Percentiles rank a stretch among this genome's conserved stretches.
Conservation (phyloP, 2,888 invertebrate genomes). For the Leucophora obtusa region DNA sequence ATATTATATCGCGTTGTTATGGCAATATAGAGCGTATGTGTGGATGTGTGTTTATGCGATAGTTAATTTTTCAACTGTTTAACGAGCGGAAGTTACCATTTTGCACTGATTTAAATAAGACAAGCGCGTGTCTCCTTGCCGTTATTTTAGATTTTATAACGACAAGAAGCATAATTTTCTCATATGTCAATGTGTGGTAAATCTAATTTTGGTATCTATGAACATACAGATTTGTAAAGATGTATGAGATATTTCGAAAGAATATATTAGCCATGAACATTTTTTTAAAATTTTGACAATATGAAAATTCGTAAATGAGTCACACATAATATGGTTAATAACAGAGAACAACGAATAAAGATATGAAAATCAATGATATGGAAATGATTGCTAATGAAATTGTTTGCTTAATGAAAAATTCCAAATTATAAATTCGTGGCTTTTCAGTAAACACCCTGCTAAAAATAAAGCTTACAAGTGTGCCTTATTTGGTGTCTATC, state of each 20-base stretch:
- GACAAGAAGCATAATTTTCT: conserved; percentile 49
- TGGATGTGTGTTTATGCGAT: conserved; percentile 30
- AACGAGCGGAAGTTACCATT: conserved; percentile 77
- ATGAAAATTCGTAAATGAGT: conserved; percentile 43
- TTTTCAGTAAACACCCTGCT: too few relatives aligned
- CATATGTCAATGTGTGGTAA: conserved; percentile 53
- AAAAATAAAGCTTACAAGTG: too few relatives aligned
- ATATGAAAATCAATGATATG: conserved; percentile 57
- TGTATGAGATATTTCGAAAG: neutral
- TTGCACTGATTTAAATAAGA: conserved; percentile 76
- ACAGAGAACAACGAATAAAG: conserved; percentile 19
- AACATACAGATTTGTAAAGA: neutral
- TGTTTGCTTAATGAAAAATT: conserved; percentile 51
- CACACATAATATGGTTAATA: conserved; percentile 43
- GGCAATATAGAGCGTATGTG: conserved; percentile 16
- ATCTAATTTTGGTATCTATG: neutral
- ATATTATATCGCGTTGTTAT: conserved; percentile 38
- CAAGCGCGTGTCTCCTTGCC: conserved; percentile 64
- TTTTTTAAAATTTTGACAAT: conserved; percentile 29
- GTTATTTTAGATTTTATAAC: conserved; percentile 44
- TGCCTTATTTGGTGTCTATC: too few relatives aligned
- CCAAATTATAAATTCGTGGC: neutral
- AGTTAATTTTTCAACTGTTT: conserved; percentile 77
- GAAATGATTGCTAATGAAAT: conserved; percentile 61
- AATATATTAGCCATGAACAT: conserved; percentile 39